A percentile compares a stretch with the other conserved stretches of the same genome.
phyloP scores from a whole-genome alignment of 2,113 vertebrate genomes.

The Vidua macroura region DNA sequence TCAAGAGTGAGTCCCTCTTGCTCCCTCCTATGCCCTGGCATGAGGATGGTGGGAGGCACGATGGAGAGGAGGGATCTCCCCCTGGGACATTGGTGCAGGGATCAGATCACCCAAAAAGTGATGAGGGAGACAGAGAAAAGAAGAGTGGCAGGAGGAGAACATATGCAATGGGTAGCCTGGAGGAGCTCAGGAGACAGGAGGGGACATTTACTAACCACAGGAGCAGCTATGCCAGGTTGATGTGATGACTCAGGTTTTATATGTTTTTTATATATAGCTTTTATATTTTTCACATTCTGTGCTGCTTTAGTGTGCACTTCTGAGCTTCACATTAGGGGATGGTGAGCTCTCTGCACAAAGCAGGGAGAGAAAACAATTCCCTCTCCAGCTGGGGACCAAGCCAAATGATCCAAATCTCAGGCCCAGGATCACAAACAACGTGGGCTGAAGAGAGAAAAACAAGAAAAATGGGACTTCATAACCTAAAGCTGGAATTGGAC shows the following conservation, averaged over 20 bases:
- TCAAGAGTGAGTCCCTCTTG: background rate
- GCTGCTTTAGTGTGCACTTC: background rate
- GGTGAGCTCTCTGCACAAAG: background rate
- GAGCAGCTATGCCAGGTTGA: background rate
- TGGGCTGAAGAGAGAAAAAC: background rate
- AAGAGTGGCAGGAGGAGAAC: rapidly evolving
- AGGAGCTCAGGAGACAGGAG: background rate
- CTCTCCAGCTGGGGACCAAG: background rate
- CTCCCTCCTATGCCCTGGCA: background rate
- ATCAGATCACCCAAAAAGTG: background rate
- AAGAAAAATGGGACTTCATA: background rate
- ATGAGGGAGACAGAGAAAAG: rapidly evolving
- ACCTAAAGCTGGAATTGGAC: background rate
- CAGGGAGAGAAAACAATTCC: background rate
- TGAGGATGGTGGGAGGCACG: rapidly evolving
- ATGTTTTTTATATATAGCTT: background rate
- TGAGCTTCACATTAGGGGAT: background rate
- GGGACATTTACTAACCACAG: background rate
- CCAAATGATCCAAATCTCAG: background rate
- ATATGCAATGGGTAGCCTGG: rapidly evolving
- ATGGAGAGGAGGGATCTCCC: background rate
- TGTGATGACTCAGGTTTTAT: background rate
- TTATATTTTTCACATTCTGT: background rate
- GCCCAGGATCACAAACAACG: background rate
- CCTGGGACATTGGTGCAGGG: rapidly evolving